Percentiles rank a stretch among this genome's conserved stretches.
Evolutionary conservation across 2,113 vertebrate genomes (phyloP).

Genomic region (Megalops atlanticus): DNA sequence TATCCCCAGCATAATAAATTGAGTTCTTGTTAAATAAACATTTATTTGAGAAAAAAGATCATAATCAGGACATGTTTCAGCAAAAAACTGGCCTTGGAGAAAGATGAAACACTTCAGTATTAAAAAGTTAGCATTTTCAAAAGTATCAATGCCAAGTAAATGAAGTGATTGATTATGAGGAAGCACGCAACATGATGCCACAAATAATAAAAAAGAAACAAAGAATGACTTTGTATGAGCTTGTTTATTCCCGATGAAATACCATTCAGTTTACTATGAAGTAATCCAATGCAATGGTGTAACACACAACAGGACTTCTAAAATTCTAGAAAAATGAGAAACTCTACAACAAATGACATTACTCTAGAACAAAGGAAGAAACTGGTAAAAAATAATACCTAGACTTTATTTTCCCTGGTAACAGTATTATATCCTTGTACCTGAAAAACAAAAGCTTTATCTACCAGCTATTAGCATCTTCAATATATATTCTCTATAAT

Average conservation of each 20-base stretch:
- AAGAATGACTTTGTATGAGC: constrained; percentile 17
- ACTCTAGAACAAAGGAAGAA: constrained; percentile 36
- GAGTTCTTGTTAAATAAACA: too few species aligned
- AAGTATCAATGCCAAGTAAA: too few species aligned
- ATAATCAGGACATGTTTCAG: too few species aligned
- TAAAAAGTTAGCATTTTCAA: too few species aligned
- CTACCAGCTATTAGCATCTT: constrained; percentile 47
- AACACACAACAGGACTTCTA: constrained; percentile 46
- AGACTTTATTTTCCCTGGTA: constrained; percentile 26
- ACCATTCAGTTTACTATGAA: constrained; percentile 45
- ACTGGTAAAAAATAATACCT: constrained; percentile 24
- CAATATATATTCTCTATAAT: constrained; percentile 40
- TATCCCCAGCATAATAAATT: too few species aligned
- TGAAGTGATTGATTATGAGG: too few species aligned
- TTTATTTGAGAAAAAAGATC: too few species aligned
- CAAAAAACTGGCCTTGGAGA: too few species aligned
- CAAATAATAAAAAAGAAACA: background rate
- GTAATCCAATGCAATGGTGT: constrained; percentile 52
- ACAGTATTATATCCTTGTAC: constrained; percentile 47
- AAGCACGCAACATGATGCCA: background rate
- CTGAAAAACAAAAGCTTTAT: constrained; percentile 43
- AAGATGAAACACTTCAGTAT: too few species aligned
- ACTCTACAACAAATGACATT: constrained; percentile 44
- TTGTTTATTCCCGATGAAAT: constrained; percentile 71
- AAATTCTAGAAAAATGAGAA: constrained; percentile 38